These are phyloP conservation scores for Megaceryle torquata DNA, from an alignment of 2,113 vertebrate species.

Conservation along the genomic window DNA sequence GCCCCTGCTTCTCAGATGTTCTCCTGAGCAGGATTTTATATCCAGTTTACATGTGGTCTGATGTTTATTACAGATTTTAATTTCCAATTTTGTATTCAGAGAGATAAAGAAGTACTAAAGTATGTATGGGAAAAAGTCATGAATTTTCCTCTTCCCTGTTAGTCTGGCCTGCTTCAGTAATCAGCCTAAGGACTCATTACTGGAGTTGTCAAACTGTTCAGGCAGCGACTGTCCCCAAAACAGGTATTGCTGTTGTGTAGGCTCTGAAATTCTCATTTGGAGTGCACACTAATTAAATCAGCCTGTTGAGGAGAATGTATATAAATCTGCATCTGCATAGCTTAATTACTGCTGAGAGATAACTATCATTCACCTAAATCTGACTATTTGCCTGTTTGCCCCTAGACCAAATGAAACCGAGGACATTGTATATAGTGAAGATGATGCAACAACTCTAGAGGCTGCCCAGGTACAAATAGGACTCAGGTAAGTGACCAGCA, in stretches of 20 bases:
- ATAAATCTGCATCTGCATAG: not conserved
- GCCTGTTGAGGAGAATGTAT: not conserved
- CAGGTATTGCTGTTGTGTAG: not conserved
- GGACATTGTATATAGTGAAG: conserved; percentile 72
- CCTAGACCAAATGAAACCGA: conserved; percentile 77
- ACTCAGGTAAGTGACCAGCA: conserved; percentile 70
- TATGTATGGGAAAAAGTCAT: not conserved
- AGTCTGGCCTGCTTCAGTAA: not conserved
- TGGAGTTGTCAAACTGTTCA: not conserved
- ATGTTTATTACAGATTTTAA: not conserved
- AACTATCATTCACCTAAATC: not conserved
- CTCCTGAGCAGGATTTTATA: not conserved
- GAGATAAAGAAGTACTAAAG: not conserved
- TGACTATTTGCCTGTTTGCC: not conserved
- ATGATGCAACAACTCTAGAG: conserved; percentile 65
- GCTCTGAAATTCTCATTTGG: not conserved
- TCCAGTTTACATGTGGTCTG: not conserved
- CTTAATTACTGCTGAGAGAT: not conserved
- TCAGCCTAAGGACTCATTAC: not conserved
- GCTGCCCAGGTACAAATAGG: conserved; percentile 80
- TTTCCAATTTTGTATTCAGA: not conserved
- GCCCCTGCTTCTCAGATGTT: not conserved
- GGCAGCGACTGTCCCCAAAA: not conserved
- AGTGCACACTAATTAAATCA: not conserved
- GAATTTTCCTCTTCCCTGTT: not conserved